These are phyloP conservation scores for Nowickia ferox DNA, from an alignment of 2,888 invertebrate genomes.

Conservation along the genomic window DNA sequence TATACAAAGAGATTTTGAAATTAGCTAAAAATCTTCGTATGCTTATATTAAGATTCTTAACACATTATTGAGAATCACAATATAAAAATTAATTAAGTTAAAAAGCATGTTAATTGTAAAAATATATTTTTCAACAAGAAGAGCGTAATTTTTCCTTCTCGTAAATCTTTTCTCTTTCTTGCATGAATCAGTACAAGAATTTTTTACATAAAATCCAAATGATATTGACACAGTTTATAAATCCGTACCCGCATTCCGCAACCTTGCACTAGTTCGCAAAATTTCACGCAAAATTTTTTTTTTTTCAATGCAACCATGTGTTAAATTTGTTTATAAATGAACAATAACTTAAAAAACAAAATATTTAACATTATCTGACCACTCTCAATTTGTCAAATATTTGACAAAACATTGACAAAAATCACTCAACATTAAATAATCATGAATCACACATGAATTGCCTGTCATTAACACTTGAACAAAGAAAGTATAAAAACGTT, in stretches of 20 bases:
- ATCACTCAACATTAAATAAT: slow-evolving; percentile 27
- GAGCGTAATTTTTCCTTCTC: too few species aligned
- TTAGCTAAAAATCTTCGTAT: too few species aligned
- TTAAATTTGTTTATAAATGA: neutral
- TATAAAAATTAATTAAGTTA: too few species aligned
- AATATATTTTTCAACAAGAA: too few species aligned
- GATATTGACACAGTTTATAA: slow-evolving; percentile 7
- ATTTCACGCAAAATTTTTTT: slow-evolving; percentile 4
- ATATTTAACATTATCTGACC: neutral
- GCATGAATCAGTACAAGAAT: neutral
- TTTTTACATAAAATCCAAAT: neutral
- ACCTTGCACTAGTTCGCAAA: slow-evolving; percentile 40
- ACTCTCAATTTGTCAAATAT: slow-evolving; percentile 38
- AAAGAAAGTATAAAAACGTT: neutral
- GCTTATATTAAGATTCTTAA: too few species aligned
- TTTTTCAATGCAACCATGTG: neutral
- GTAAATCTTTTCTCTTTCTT: too few species aligned
- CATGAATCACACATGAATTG: slow-evolving; percentile 29
- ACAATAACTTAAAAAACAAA: neutral
- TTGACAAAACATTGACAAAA: slow-evolving; percentile 54
- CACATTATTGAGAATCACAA: too few species aligned
- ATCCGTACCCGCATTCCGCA: too few species aligned
- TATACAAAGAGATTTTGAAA: too few species aligned
- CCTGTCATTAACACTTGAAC: slow-evolving; percentile 51
- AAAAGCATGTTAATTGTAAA: too few species aligned